A percentile compares a stretch with the other conserved stretches of the same genome.
Evolutionary conservation across 2,113 vertebrate genomes (phyloP).

Genomic region (Neodon shergylaensis): DNA sequence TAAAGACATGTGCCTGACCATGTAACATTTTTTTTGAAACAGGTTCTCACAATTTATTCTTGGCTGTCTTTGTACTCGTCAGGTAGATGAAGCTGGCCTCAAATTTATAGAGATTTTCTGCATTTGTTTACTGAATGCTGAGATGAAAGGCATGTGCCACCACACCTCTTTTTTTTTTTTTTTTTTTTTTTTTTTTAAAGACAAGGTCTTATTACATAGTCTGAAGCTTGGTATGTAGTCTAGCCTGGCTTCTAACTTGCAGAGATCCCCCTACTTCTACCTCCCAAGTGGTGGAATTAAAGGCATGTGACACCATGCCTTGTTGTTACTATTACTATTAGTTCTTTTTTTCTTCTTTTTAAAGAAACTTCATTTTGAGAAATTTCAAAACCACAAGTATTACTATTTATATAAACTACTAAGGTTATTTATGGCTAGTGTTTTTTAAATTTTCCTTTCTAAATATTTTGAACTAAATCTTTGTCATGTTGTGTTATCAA

Average conservation of each 20-base stretch:
- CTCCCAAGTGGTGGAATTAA: background rate
- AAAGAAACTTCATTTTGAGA: background rate
- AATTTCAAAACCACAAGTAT: background rate
- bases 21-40: background rate
- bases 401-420: slow-evolving; percentile 20
- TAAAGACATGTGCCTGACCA: too few relatives aligned
- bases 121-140: background rate
- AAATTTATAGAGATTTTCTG: background rate
- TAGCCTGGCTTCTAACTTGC: background rate
- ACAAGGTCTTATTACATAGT: background rate
- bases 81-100: background rate
- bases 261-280: background rate
- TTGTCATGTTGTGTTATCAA: background rate
- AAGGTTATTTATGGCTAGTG: background rate
- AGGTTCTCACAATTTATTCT: background rate
- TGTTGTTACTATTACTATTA: background rate
- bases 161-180: background rate
- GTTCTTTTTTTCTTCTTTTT: background rate
- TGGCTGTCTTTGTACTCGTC: background rate
- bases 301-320: background rate
- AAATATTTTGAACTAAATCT: slow-evolving; percentile 43
- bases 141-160: background rate
- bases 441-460: background rate
- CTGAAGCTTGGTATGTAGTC: background rate
- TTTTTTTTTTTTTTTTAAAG: too few relatives aligned